phyloP scores from a whole-genome alignment of 1,140 invertebrate genomes.

The Ganaspis sp. region DNA sequence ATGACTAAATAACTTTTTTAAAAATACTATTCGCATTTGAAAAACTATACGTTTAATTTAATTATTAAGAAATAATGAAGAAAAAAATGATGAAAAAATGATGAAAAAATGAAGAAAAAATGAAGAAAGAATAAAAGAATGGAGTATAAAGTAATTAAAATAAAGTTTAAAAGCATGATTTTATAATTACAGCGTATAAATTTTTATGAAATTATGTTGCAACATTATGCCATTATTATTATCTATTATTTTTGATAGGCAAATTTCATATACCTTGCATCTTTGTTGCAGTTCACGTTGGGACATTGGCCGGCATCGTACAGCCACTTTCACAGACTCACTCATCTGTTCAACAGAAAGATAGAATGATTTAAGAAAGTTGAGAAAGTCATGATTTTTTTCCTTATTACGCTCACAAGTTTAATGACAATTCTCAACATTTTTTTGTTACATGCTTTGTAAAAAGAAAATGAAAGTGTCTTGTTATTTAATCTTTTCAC shows the following conservation, averaged over 20 bases:
- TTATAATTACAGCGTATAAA: too few relatives aligned
- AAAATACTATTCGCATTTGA: too few relatives aligned
- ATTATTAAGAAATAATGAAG: too few relatives aligned
- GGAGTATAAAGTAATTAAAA: too few relatives aligned
- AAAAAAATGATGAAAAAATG: too few relatives aligned
- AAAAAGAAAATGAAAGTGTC: conserved; percentile 3
- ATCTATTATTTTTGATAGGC: background rate
- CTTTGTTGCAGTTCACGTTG: conserved; percentile 67
- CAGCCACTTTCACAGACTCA: conserved; percentile 93
- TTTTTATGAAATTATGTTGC: too few relatives aligned
- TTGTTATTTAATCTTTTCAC: background rate
- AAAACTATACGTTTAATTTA: too few relatives aligned
- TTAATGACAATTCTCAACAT: background rate
- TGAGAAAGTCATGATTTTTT: conserved; percentile 21
- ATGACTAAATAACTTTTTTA: too few relatives aligned
- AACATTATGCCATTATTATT: too few relatives aligned
- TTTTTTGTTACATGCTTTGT: background rate
- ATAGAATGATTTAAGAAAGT: conserved; percentile 37
- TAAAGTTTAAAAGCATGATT: too few relatives aligned
- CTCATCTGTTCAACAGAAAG: conserved; percentile 75
- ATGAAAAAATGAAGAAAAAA: too few relatives aligned
- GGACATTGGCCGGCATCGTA: conserved; percentile 91
- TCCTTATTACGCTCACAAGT: conserved; percentile 12
- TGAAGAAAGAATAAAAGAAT: too few relatives aligned
- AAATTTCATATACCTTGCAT: conserved; percentile 62